Base-by-base conservation (phyloP, 2,113 vertebrate species). In the Camelus dromedarius region DNA sequence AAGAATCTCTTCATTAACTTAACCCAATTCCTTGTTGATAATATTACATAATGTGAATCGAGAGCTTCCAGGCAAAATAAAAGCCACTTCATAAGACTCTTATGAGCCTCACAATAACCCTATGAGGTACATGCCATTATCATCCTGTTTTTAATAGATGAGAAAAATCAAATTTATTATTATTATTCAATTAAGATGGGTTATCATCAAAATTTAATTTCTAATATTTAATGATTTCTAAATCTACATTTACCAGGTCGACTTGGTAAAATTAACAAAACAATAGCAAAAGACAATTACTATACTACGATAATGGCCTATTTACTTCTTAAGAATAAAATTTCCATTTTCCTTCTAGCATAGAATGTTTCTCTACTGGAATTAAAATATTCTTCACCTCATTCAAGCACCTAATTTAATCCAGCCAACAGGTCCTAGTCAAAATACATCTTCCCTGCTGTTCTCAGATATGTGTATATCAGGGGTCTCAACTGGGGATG, bases 201-300 rank as follows among this genome's bases (percentile, higher is more conserved):
- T 26, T 87, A 80, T 83, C 35, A 72, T 89, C 28, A 88, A 60
- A 86, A 93, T 94, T 87, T 93, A 92, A 92, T 90, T 73, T 80
- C 42, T 66, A 88, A 75, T 48, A 80, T 92, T 86, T 46, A 62
- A 64, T 91, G 35, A 62, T 69, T 38, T 66, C 73, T 79, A 52
- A 24, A 24, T 56, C 32, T 56, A 15, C n/a, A 7, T 56, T 79
- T 35, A 79, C n/a, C 20, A 56, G 10, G 8, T 13, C 18, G 18
- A 91, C 30, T 19, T 60, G 22, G 30, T 28, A 94, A 60, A 5
- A 81, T 30, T 69, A 52, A 94, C 75, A 67, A 89, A 82, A 77
- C 62, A 80, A 46, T 91, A 85, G 72, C 15, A 76, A 87, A 8
- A 70, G 48, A 70, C n/a, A 93, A 26, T 67, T 50, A 88, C 3